Base-by-base conservation (phyloP, 2,888 invertebrate species). In the Leptinotarsa peninsularis region DNA sequence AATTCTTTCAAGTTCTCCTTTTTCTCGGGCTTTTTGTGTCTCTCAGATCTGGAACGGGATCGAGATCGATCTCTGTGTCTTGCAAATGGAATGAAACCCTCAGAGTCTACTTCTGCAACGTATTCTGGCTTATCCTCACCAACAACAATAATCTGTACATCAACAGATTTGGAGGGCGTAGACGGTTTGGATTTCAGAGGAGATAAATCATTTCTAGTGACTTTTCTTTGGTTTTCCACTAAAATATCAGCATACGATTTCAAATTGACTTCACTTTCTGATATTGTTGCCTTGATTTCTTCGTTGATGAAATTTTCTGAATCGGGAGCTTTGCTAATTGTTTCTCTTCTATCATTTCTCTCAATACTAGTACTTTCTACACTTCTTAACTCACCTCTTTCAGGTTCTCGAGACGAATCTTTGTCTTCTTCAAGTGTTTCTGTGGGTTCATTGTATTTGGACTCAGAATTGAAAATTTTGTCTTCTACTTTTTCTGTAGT, bases 1-100 rank as follows among this genome's bases (percentile, higher is more conserved):
- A 63, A 63, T 63, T 58, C 71, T 58, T 23, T 21, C 71, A 56
- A 27, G 15, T 67, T 56, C 4, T 33, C 73, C 67, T 73, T 54
- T 18, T 71, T 49, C 23, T 68, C 54, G 23, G 52, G 54, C 58
- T 76, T 66, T 76, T 14, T 27, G 17, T 63, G 43, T 33, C 43
- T 13, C 2, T 63, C 63, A 13, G 83, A 82, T 43, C 83, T 78
- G 23, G 86, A 86, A 66, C 84, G 78, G 3, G 86, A 85, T 78
- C 86, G 82, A 21, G 83, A 81, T 58, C 85, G 78, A 7, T 70
- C 54, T 21, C 70, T 58, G 21, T 56, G 82, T 18, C 78, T 80
- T 43, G 81, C 71, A 17, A 85, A 80, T 21, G 83, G 76, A 49
- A 85, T 83, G 73, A 87, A 87, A 14, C 85, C 85, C 74, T 86